These are phyloP conservation scores for Cotesia typhae DNA, from an alignment of 1,140 invertebrate species.

Conservation along the genomic window DNA sequence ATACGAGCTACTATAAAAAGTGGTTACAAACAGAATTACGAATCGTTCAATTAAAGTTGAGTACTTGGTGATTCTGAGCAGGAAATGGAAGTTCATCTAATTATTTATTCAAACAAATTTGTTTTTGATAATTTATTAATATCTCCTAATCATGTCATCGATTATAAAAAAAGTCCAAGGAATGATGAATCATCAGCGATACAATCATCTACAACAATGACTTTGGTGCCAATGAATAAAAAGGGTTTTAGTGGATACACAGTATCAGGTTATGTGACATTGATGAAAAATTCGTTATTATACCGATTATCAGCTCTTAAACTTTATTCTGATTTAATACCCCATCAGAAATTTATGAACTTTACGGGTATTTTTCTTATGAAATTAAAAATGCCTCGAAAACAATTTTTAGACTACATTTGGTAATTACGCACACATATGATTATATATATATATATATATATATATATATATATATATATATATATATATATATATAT, in stretches of 20 bases:
- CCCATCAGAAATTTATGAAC: background rate
- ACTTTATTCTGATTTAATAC: conserved; percentile 36
- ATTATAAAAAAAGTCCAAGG: conserved; percentile 27
- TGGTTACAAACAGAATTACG: too few species aligned
- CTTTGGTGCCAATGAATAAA: conserved; percentile 41
- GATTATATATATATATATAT: conserved; percentile 8
- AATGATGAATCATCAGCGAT: background rate
- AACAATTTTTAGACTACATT: conserved; percentile 73
- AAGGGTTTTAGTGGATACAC: conserved; percentile 53
- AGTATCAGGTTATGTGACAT: conserved; percentile 49
- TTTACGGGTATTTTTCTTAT: conserved; percentile 45
- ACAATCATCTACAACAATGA: conserved; percentile 27
- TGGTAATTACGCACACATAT: conserved; percentile 65
- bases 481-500: conserved; percentile 12
- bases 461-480: conserved; percentile 17
- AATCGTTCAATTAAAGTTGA: too few species aligned
- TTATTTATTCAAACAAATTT: conserved; percentile 39
- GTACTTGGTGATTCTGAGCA: too few species aligned
- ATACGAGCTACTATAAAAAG: too few species aligned
- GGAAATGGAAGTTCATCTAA: conserved; percentile 43
- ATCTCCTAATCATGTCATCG: conserved; percentile 10
- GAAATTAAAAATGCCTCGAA: conserved; percentile 62
- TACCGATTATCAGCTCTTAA: conserved; percentile 48
- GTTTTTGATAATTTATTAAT: conserved; percentile 46
- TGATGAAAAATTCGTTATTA: conserved; percentile 43